A percentile compares a stretch with the other conserved stretches of the same genome.
phyloP scores from a whole-genome alignment of 2,888 invertebrate genomes.

The Icerya purchasi region DNA sequence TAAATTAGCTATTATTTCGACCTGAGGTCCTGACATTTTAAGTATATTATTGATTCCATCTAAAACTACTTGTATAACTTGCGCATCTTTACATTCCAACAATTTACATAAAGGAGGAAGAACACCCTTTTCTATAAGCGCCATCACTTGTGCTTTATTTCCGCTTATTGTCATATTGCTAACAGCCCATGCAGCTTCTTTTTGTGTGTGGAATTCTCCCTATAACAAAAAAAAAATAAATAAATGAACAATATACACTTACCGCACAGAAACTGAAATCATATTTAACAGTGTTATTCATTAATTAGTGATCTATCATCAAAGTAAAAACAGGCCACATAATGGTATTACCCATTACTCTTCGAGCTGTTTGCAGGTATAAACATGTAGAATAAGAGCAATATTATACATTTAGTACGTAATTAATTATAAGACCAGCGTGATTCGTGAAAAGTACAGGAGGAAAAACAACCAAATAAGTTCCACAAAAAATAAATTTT shows the following conservation, averaged over 20 bases:
- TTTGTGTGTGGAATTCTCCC: constrained; percentile 96
- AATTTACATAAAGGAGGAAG: constrained; percentile 91
- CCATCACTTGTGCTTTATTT: constrained; percentile 71
- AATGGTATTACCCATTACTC: too few relatives aligned
- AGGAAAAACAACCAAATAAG: too few relatives aligned
- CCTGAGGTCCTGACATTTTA: constrained; percentile 76
- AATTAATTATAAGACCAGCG: too few relatives aligned
- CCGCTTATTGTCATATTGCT: constrained; percentile 97
- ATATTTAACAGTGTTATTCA: background rate
- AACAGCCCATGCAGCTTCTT: constrained; percentile 99
- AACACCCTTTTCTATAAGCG: constrained; percentile 72
- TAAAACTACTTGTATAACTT: constrained; percentile 75
- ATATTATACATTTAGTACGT: too few relatives aligned
- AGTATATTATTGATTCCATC: constrained; percentile 97
- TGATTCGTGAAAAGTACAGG: too few relatives aligned
- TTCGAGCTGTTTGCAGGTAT: too few relatives aligned
- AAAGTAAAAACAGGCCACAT: background rate
- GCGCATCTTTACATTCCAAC: constrained; percentile 82
- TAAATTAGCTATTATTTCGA: constrained; percentile 61
- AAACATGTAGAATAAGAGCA: too few relatives aligned
- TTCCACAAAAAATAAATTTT: too few relatives aligned
- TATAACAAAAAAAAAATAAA: constrained; percentile 20
- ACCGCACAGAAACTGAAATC: background rate
- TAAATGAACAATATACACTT: background rate
- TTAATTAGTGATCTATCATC: background rate